These are phyloP conservation scores for Hippocampus zosterae DNA, from an alignment of 2,113 vertebrate species.

Conservation along the genomic window DNA sequence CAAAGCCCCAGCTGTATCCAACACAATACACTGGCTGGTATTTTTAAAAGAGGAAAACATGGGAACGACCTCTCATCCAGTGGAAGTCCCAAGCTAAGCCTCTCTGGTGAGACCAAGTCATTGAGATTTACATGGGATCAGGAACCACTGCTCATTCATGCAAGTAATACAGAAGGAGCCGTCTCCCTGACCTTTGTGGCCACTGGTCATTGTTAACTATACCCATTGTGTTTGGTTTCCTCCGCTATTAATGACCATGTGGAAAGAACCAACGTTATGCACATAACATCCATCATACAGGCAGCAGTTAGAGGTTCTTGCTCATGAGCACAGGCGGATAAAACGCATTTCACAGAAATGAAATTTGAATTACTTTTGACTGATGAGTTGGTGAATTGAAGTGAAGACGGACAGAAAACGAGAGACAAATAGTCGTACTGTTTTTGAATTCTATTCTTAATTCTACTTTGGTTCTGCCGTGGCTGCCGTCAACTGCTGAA, in stretches of 20 bases:
- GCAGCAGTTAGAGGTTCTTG: conserved; percentile 3
- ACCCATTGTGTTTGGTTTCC: conserved; percentile 64
- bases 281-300: conserved; percentile 13
- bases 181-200: conserved; percentile 30
- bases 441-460: conserved; percentile 10
- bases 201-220: conserved; percentile 46
- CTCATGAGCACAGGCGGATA: not conserved
- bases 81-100: conserved; percentile 26
- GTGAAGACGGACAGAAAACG: not conserved
- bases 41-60: conserved; percentile 56
- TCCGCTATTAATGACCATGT: conserved; percentile 32
- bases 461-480: not conserved
- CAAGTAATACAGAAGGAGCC: conserved; percentile 17
- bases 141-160: conserved; percentile 14
- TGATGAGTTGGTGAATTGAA: conserved; percentile 17
- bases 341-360: not conserved
- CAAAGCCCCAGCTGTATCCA: conserved; percentile 58
- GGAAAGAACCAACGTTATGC: conserved; percentile 36
- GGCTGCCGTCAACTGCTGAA: conserved; percentile 6
- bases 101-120: conserved; percentile 29
- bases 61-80: conserved; percentile 51
- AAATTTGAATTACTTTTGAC: not conserved
- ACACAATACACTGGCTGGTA: conserved; percentile 44
- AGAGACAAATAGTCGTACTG: not conserved
- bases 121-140: conserved; percentile 23